These are phyloP conservation scores for Sesamia nonagrioides DNA, from an alignment of 1,140 invertebrate genomes.

Conservation along the genomic window DNA sequence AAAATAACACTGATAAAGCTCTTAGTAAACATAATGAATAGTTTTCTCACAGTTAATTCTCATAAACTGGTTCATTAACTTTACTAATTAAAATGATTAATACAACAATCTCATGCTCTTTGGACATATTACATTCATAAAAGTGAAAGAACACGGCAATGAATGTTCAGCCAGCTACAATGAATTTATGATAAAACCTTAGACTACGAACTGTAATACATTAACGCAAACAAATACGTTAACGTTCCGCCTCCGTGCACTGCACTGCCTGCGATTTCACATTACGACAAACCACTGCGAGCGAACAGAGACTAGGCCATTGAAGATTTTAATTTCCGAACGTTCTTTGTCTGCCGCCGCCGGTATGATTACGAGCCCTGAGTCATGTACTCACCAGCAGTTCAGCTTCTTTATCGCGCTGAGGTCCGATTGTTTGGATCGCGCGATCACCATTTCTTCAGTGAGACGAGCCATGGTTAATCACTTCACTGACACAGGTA, in stretches of 20 bases:
- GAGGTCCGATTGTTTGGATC: slow-evolving; percentile 95
- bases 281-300: slow-evolving; percentile 41
- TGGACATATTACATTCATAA: slow-evolving; percentile 15
- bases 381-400: slow-evolving; percentile 92
- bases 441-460: slow-evolving; percentile 96
- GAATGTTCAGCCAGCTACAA: slow-evolving; percentile 4
- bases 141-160: slow-evolving; percentile 40
- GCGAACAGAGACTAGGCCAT: background rate
- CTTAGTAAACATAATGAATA: slow-evolving; percentile 7
- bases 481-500: slow-evolving; percentile 68
- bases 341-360: slow-evolving; percentile 7
- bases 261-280: slow-evolving; percentile 46
- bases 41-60: background rate
- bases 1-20: background rate
- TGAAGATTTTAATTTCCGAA: slow-evolving; percentile 25
- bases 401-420: slow-evolving; percentile 94
- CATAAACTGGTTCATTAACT: slow-evolving; percentile 7
- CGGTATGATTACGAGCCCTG: slow-evolving; percentile 48
- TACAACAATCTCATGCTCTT: slow-evolving; percentile 16
- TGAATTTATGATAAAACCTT: slow-evolving; percentile 26
- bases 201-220: slow-evolving; percentile 43
- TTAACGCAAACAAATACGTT: slow-evolving; percentile 48
- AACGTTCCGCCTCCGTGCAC: slow-evolving; percentile 47
- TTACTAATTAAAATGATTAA: slow-evolving; percentile 14
- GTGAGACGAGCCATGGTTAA: slow-evolving; percentile 92